These are phyloP conservation scores for Nymphalis io DNA, from an alignment of 1,140 invertebrate genomes.

Conservation along the genomic window DNA sequence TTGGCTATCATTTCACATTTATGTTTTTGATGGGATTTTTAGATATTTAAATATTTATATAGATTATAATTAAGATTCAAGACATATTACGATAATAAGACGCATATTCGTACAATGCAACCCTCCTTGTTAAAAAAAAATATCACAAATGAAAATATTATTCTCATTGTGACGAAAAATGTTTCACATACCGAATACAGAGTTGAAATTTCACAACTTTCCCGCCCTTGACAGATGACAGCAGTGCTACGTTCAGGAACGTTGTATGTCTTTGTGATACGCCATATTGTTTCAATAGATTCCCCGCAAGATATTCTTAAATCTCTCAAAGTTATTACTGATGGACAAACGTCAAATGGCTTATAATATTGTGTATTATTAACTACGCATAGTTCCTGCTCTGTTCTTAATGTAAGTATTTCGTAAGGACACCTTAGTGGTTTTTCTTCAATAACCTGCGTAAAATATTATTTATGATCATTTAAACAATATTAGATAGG, in stretches of 20 bases:
- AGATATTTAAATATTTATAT: too few relatives aligned
- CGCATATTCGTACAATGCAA: too few relatives aligned
- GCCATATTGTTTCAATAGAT: slow-evolving; percentile 50
- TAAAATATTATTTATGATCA: neutral
- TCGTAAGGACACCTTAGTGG: slow-evolving; percentile 50
- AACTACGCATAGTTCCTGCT: slow-evolving; percentile 38
- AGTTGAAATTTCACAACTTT: slow-evolving; percentile 51
- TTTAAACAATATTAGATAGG: too few relatives aligned
- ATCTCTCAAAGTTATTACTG: slow-evolving; percentile 39
- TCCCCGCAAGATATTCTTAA: slow-evolving; percentile 46
- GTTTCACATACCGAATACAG: slow-evolving; percentile 37
- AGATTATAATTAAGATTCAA: too few relatives aligned
- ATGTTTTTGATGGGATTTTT: too few relatives aligned
- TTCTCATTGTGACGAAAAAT: neutral
- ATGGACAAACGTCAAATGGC: slow-evolving; percentile 32
- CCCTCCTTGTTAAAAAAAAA: too few relatives aligned
- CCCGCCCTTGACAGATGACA: slow-evolving; percentile 49
- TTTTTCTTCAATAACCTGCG: slow-evolving; percentile 54
- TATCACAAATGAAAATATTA: slow-evolving; percentile 5
- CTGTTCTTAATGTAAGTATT: slow-evolving; percentile 44
- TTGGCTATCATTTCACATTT: too few relatives aligned
- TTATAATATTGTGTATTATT: slow-evolving; percentile 44
- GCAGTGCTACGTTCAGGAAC: slow-evolving; percentile 28
- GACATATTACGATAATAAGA: too few relatives aligned
- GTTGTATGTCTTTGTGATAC: slow-evolving; percentile 41